Base-by-base conservation (phyloP, 2,888 invertebrate species). In the Crepidodera aurea region DNA sequence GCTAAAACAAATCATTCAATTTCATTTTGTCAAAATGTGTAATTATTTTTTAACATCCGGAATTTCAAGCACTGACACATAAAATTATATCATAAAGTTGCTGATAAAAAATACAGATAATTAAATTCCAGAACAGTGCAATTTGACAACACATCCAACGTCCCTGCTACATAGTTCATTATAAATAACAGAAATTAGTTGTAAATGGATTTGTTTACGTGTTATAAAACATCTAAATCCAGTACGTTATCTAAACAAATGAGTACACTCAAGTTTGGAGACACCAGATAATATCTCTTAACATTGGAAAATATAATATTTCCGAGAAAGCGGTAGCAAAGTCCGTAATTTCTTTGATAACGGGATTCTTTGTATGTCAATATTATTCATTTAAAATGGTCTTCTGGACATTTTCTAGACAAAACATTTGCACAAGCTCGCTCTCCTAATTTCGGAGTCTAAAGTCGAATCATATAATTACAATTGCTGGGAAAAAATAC, bases 221-320 rank as follows among this genome's bases (percentile, higher is more conserved):
- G 22, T 51, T 54, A 54, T 10, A 40, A 54, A 54, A 39, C 16
- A 42, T 54, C 13, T 2, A 54, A 22, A 32, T 34, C 18, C 37
- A 37, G 34, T 13, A n/a, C 7, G 12, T 54, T 54, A 54, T 54
- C 53, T 42, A 42, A 40, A 51, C 51, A 40, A 54, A 54, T 54
- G 40, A 40, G 40, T 40, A 54, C 25, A 54, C 40, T 40, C n/a
- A 10, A 51, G 18, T 48, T 25, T 51, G 51, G 40, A 54, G 40
- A 40, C 53, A 40, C 53, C 7, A 54, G 53, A 54, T 54, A 42
- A 40, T 13, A 54, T 46, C 46, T 46, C 46, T 46, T 46, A 46
- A 46, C 46, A 46, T 46, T 54, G 53, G 40, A 54, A 54, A 54
- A 54, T 27, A 54, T 10, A 40, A 40, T 25, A 27, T 39, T 54